Base-by-base conservation (phyloP, 2,113 vertebrate genomes). In the Vidua macroura region DNA sequence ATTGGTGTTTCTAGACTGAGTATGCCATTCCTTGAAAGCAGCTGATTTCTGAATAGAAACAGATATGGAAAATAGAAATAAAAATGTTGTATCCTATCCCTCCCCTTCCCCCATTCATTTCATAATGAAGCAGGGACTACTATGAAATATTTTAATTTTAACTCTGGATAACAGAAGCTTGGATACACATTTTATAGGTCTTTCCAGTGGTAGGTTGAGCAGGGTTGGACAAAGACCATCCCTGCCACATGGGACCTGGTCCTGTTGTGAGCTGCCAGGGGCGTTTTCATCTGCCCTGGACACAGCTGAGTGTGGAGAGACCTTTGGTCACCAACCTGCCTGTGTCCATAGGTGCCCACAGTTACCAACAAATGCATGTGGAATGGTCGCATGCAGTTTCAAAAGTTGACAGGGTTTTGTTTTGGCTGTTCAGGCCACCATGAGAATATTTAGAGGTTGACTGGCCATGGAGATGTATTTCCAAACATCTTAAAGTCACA, bases 231-330 rank as follows among this genome's bases (percentile, higher is more conserved):
- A 60, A 81, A 60, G 48, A 49, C 48, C 41, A 46, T 39, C 35
- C 48, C 12, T 58, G 31, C 59, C 43, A 37, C 19, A 25, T 28
- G 27, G 23, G 15, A 64, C 19, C 33, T 3, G 1, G 12, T 16
- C 28, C 35, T 2, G 1, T 3, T 0, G 0, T 9, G 28, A 80
- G 48, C 37, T 88, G 17, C 37, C 20, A 70, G 7, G 15, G 21
- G 24, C 2, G 4, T 58, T 86, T 77, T 4, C 1, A 2, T 43
- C 52, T 63, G 25, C 24, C 28, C 31, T 0, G 3, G 21, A n/a
- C 1, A 6, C 19, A 62, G 19, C 1, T 41, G n/a, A 59, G 37
- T 20, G 25, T 16, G n/a, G 31, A 92, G 17, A 81, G 0, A n/a
- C 28, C 75, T 75, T 55, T 69, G 77, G 33, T 31, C 59, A 68